These are phyloP conservation scores for Calvadosia cruxmelitensis DNA, from an alignment of 30 jellyfish, hydroid and myxozoan species.

Conservation along the genomic window DNA sequence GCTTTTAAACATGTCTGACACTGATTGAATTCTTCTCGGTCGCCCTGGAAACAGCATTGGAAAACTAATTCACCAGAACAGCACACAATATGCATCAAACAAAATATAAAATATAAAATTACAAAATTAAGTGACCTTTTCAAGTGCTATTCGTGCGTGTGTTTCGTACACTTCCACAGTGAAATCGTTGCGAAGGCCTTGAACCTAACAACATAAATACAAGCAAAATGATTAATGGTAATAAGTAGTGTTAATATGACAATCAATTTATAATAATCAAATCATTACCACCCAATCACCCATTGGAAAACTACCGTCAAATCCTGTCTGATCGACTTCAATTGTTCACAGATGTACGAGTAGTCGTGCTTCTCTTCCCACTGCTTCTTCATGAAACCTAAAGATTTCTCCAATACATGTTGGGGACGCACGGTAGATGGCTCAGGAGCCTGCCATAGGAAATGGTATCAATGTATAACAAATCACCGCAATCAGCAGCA, in stretches of 20 bases:
- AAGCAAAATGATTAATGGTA: neutral
- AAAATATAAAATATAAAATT: too few relatives aligned
- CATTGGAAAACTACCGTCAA: constrained; percentile 43
- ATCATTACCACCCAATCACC: too few relatives aligned
- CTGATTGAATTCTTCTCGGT: constrained; percentile 98
- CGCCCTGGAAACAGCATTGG: constrained; percentile 51
- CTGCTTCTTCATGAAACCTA: constrained; percentile 46
- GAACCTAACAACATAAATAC: constrained; percentile 36
- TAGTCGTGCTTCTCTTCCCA: constrained; percentile 83
- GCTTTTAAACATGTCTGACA: constrained; percentile 87
- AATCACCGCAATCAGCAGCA: too few relatives aligned
- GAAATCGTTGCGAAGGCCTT: constrained; percentile 93
- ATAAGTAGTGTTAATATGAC: neutral
- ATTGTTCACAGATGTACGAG: constrained; percentile 88
- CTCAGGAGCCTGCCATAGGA: constrained; percentile 86
- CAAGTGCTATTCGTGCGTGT: constrained; percentile 97
- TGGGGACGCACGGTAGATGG: constrained; percentile 95
- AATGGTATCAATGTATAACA: neutral
- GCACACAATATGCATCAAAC: neutral
- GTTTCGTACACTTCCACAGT: constrained; percentile 94
- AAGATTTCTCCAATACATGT: constrained; percentile 45
- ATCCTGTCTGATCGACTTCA: constrained; percentile 95
- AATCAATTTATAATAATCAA: too few relatives aligned
- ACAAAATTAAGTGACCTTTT: constrained; percentile 36
- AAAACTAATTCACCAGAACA: neutral